Evolutionary conservation across 2,113 vertebrate species (phyloP), one percentile per base, ranked within the genome.

Genomic region (Scophthalmus maximus): DNA sequence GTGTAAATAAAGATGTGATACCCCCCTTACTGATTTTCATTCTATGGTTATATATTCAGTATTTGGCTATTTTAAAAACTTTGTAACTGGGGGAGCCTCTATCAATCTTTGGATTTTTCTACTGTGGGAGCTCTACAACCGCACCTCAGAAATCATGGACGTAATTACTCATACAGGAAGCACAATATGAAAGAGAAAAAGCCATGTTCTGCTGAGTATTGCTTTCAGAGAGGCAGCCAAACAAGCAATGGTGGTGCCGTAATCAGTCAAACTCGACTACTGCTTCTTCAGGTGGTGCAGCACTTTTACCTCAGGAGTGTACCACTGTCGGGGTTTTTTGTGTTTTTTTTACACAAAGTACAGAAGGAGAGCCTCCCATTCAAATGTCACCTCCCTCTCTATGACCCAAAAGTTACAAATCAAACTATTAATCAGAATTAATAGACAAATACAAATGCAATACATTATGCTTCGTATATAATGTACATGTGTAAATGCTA

Each of bases 131-230:
- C 94, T 93, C 15, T 18, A 95, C 94, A 94, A 95, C 94, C 94
- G 93, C 95, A 95, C 96, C 95, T 98, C 95, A 96, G 95, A 96
- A 96, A 96, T 97, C 95, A 96, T 92, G 92, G 92, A 93, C 94
- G 95, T 95, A 97, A 98, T 98, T 98, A 97, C 94, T 98, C 96
- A 97, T 96, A 95, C 95, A 95, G 94, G 95, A 94, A 95, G 95
- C 94, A 94, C 95, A 93, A 95, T 93, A 94, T 95, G 95, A 95
- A 96, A 94, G 93, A 94, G 90, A 94, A 95, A 94, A 95, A 80
- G 91, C 93, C 29, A 83, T 92, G 94, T 97, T 97, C 95, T 97
- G 97, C 96, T 98, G 96, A 98, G 94, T 95, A 93, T 96, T 92
- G 92, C 93, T 95, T 98, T 98, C 95, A 95, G 90, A 94, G 93